Evolutionary conservation across 2,888 invertebrate species (phyloP), one percentile per base, ranked within the genome.

Genomic region (Euzophera pinguis): DNA sequence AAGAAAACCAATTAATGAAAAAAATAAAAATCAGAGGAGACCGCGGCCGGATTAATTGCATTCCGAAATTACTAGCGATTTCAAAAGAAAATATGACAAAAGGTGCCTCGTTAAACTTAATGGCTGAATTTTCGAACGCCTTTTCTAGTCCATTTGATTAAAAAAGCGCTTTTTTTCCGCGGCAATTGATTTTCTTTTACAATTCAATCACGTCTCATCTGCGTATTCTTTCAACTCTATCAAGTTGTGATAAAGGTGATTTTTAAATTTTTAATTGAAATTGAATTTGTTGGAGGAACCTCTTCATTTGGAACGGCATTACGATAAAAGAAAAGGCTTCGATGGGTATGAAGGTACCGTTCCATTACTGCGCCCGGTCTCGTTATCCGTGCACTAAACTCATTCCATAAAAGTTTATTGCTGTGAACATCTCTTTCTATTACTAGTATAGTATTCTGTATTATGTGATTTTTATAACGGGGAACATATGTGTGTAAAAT

Each of bases 21-120:
- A 64, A 58, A 61, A 60, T 59, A 55, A 58, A 64, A 65, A 58
- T 56, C 60, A 55, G 58, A 61, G 56, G 41, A 47, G 47, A 50
- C 55, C 50, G 55, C 60, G 58, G 57, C 61, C 64, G 67, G 69
- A 76, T 79, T 81, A 82, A 83, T 83, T 78, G 75, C 73, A 73
- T 68, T 66, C 61, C 68, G 60, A 71, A 78, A 78, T 81, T 69
- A 76, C 68, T 65, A 61, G 56, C 71, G 66, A 67, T 73, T 75
- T 78, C 75, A 77, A 84, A 85, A 83, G 83, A 78, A 79, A 85
- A 84, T 84, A 86, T 87, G 84, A 87, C 83, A 85, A 84, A 83
- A 45, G 83, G 78, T 80, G 67, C 64, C 79, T 85, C 86, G 79
- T 84, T 87, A 85, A 78, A 76, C 67, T 71, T 80, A 87, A 87